Evolutionary conservation across 2,888 invertebrate species (phyloP), one percentile per base, ranked within the genome.

Genomic region (Melipona beecheii): DNA sequence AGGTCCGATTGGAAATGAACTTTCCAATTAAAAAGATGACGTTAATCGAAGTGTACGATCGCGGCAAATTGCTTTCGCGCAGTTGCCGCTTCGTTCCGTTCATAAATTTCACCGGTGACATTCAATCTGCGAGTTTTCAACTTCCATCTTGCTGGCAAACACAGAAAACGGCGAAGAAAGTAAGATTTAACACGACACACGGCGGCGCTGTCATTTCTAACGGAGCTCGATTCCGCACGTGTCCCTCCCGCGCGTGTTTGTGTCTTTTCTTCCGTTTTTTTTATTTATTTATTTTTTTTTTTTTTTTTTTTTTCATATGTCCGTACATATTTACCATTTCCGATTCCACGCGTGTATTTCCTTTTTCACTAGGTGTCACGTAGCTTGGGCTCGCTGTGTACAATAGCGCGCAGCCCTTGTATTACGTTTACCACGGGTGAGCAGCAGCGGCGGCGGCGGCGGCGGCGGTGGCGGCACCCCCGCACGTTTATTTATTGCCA

Each of bases 401-500:
- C 83, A 84, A 83, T 86, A 65, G 86, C 76, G 56, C 31, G 2
- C 36, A 36, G 54, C 56, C 75, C 65, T 83, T 85, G 72, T 86
- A 86, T 83, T 78, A 78, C 86, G 75, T 52, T 24, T 60, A 69
- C 56, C 60, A 76, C 68, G 75, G 72, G 72, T 75, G 70, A 78
- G 36, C 71, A 24, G 31, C 19, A 19, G 19, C 27, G 31, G 19
- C 31, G 21, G 31, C 31, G 3, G 31, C 31, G 4, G 31, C 31
- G 4, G 31, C 31, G 31, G 31, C 31, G 31, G 31, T 4, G 31
- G 31, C 31, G 31, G 24, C 62, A 4, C 66, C 50, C 84, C 21
- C 62, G n/a, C 58, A 31, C 70, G 64, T 78, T 84, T 86, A 86
- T 86, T 86, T 86, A 86, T 87, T 60, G 75, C 75, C 78, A 65